Base-by-base conservation (phyloP, 2,113 vertebrate species). In the Dicentrarchus labrax region DNA sequence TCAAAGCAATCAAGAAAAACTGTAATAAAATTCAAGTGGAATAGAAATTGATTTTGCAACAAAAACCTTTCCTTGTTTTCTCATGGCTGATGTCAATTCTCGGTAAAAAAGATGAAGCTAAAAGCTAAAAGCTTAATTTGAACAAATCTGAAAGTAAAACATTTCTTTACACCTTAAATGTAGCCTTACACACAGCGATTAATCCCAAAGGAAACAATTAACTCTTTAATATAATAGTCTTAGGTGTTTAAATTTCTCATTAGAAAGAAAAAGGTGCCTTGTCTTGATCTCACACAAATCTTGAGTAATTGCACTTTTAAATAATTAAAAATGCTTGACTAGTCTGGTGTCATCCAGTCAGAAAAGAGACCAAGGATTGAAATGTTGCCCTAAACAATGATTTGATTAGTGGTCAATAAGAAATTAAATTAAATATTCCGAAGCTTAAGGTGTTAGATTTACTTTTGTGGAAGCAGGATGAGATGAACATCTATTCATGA, bases 401-500 rank as follows among this genome's bases (percentile, higher is more conserved):
- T 77, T 78, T 87, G 51, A 82, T 83, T 75, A 50, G 45, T 45
- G 60, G 87, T 84, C 71, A 77, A 61, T 78, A 51, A 50, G 30
- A 83, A 61, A 67, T 4, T 2, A 57, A 19, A 36, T 64, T 61
- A 24, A 54, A 79, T 48, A 75, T 61, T 30, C 47, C 17, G 22
- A 38, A 76, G 36, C 76, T 83, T 5, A 54, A 72, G 59, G 38
- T 51, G 59, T 76, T 70, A 72, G 60, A 83, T 47, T 70, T 53
- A 45, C 43, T 78, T 78, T 19, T 71, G 66, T 83, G 78, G 53
- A 84, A 80, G 67, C 83, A 77, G 87, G 47, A 79, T 65, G 68
- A 77, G 30, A 30, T 30, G 76, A 89, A 68, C 61, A 48, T 68
- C 60, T 83, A 78, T 86, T 88, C 83, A 87, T 50, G 74, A 74